Base-by-base conservation (phyloP, 2,113 vertebrate species). In the Speoplatyrhinus poulsoni region DNA sequence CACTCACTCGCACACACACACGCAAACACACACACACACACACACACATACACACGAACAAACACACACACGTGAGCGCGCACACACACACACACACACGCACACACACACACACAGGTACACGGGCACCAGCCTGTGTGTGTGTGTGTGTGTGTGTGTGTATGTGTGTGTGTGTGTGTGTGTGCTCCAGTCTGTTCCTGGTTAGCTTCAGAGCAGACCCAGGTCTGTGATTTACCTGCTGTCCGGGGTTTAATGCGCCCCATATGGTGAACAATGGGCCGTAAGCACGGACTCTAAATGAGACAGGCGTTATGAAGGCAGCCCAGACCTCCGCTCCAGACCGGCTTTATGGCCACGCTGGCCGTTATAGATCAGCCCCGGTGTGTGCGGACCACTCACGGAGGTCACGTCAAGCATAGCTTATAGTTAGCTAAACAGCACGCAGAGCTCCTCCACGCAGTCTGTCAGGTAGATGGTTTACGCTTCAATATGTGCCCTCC, bases 201-300 rank as follows among this genome's bases (percentile, higher is more conserved):
- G 87, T 94, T 94, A 93, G 73, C 78, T 84, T 8, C 16, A 63
- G 86, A 87, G 84, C 89, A 81, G 46, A 67, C 65, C 66, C 85
- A 88, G 87, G 88, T 82, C 81, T 85, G 89, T 94, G 92, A 92
- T 94, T 95, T 93, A 92, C 80, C 87, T 93, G 92, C 91, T 90
- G 75, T 92, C 88, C 87, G 90, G 90, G 74, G 80, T 92, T 94
- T 96, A 95, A 95, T 92, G 90, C 87, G 89, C 95, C 95, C 94
- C 96, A 95, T 95, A 94, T 96, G 95, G 92, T 89, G 90, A 91
- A 89, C 92, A 94, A 93, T 93, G 92, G 91, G 89, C 90, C 89
- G 82, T 93, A 92, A 94, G 93, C 88, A 92, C 81, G 88, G 87
- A 89, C 89, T 90, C 90, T 89, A 93, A 93, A 88, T 81, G 92